Evolutionary conservation across 2,888 invertebrate species (phyloP).

Genomic region (Pegoplata infirma): DNA sequence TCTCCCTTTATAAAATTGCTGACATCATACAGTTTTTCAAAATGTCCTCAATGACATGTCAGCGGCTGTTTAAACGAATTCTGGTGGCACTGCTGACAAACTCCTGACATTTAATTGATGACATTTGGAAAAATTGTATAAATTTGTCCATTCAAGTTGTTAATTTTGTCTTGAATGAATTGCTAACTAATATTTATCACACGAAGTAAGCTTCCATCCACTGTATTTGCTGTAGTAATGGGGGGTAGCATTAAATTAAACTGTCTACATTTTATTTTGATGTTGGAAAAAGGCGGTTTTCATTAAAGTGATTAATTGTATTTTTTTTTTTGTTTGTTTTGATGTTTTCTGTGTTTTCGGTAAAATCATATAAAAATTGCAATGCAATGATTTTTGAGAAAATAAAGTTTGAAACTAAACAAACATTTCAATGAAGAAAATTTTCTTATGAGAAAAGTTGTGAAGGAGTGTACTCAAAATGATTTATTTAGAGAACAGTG

Average conservation of each 20-base stretch:
- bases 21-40: too few relatives aligned
- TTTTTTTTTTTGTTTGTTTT: conserved; percentile 2
- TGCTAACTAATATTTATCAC: too few relatives aligned
- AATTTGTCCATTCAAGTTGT: too few relatives aligned
- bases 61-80: too few relatives aligned
- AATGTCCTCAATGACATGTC: too few relatives aligned
- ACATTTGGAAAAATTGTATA: too few relatives aligned
- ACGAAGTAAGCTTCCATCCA: too few relatives aligned
- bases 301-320: conserved; percentile 41
- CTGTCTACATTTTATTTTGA: conserved; percentile 20
- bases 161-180: too few relatives aligned
- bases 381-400: neutral
- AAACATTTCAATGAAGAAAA: conserved; percentile 19
- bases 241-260: neutral
- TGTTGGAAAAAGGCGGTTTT: conserved; percentile 15
- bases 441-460: neutral
- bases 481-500: conserved; percentile 6
- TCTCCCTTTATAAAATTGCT: too few relatives aligned
- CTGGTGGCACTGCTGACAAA: too few relatives aligned
- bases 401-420: conserved; percentile 15
- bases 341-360: conserved; percentile 2
- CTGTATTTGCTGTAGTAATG: too few relatives aligned
- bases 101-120: too few relatives aligned
- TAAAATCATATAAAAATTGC: conserved; percentile 7
- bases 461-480: neutral